Evolutionary conservation across 2,888 invertebrate genomes (phyloP).

Genomic region (Acanthosepion pharaonis): DNA sequence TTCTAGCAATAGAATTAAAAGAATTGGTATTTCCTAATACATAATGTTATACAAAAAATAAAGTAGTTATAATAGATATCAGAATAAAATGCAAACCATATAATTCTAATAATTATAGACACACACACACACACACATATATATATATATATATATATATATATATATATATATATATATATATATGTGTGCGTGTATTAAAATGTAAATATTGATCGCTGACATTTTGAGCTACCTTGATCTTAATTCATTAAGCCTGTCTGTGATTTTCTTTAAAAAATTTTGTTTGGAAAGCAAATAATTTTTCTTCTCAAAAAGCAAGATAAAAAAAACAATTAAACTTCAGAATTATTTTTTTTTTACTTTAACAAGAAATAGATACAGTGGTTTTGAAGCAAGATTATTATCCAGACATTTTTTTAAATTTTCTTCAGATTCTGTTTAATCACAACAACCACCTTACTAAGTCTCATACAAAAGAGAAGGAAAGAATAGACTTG

Average conservation of each 20-base stretch:
- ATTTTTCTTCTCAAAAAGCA: neutral
- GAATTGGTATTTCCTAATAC: too few relatives aligned
- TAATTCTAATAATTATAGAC: neutral
- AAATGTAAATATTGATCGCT: neutral
- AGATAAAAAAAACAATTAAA: too few relatives aligned
- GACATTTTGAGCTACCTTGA: neutral
- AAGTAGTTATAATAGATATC: too few relatives aligned
- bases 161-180: too few relatives aligned
- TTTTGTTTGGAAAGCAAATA: neutral
- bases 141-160: too few relatives aligned
- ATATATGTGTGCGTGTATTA: neutral
- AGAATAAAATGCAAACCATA: too few relatives aligned
- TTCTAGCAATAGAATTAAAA: too few relatives aligned
- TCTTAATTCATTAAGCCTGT: neutral
- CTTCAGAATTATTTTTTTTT: too few relatives aligned
- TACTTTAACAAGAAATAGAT: neutral
- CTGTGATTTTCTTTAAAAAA: neutral
- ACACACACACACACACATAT: neutral
- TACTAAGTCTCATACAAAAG: too few relatives aligned
- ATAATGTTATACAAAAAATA: too few relatives aligned
- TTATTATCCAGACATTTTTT: neutral
- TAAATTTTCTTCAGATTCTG: neutral
- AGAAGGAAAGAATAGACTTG: too few relatives aligned
- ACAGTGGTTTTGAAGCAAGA: neutral
- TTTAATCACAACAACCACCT: neutral